These are phyloP conservation scores for Mugil cephalus DNA, from an alignment of 2,113 vertebrate genomes.

Conservation along the genomic window DNA sequence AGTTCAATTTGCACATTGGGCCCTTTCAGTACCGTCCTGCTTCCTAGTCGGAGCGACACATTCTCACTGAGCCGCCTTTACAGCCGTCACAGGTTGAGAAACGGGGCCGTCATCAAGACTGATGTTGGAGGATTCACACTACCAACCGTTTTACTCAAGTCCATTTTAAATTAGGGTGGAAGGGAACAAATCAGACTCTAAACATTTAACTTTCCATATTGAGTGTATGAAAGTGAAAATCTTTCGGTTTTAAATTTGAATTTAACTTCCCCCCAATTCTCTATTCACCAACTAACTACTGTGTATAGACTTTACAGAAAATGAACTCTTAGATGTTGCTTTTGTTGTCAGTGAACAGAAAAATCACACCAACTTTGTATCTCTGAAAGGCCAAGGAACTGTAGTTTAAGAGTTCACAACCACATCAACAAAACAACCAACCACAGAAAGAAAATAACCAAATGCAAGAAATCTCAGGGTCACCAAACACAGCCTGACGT, in stretches of 20 bases:
- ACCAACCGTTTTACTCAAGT: not conserved
- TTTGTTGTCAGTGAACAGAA: too few species aligned
- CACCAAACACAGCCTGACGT: too few species aligned
- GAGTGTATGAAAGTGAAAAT: too few species aligned
- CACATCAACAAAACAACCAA: not conserved
- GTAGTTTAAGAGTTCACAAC: not conserved
- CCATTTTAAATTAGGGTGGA: not conserved
- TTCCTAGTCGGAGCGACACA: not conserved
- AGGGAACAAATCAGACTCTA: not conserved
- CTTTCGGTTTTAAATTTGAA: too few species aligned
- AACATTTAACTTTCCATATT: not conserved
- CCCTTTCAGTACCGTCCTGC: not conserved
- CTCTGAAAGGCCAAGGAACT: too few species aligned
- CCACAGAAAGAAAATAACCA: too few species aligned
- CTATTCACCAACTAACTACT: not conserved
- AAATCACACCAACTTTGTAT: too few species aligned
- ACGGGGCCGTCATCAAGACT: slow-evolving; percentile 3
- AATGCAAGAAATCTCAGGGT: not conserved
- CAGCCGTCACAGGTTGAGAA: not conserved
- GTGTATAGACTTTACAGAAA: not conserved
- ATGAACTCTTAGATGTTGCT: too few species aligned
- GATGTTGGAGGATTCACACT: not conserved
- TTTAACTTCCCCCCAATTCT: too few species aligned
- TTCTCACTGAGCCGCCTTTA: slow-evolving; percentile 17
- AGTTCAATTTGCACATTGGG: slow-evolving; percentile 15